Evolutionary conservation across 2,113 vertebrate genomes (phyloP).

Genomic region (Sciurus niger): DNA sequence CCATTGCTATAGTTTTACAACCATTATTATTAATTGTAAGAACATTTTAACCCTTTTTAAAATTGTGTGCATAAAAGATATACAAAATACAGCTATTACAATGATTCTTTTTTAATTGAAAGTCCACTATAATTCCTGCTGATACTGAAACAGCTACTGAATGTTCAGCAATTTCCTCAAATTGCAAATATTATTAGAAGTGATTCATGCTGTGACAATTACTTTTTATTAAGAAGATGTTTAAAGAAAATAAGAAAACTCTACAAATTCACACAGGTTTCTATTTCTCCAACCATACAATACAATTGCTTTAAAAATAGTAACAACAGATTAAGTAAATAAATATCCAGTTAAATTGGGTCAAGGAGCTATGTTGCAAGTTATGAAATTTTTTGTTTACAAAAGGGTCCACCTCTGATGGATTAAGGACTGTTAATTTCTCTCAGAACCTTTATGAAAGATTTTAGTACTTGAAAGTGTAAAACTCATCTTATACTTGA

Average conservation of each 20-base stretch:
- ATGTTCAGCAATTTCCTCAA: constrained; percentile 56
- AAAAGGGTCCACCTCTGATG: neutral
- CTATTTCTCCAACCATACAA: neutral
- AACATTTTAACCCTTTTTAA: neutral
- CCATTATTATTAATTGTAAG: neutral
- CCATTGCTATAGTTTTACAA: neutral
- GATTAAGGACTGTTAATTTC: neutral
- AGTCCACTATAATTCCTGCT: constrained; percentile 30
- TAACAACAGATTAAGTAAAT: neutral
- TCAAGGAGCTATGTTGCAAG: neutral
- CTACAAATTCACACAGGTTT: neutral
- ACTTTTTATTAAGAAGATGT: constrained; percentile 54
- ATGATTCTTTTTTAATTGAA: constrained; percentile 62
- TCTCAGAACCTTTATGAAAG: neutral
- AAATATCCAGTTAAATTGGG: constrained; percentile 38
- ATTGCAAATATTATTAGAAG: constrained; percentile 53
- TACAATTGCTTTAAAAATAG: neutral
- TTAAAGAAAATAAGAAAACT: constrained; percentile 46
- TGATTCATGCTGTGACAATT: constrained; percentile 49
- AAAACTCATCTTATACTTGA: neutral
- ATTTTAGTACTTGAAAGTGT: neutral
- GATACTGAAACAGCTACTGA: constrained; percentile 36
- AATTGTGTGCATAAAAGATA: neutral
- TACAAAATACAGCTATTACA: constrained; percentile 59
- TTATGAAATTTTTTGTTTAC: neutral